These are phyloP conservation scores for Athalia circularis DNA, from an alignment of 2,888 invertebrate species.

Conservation along the genomic window DNA sequence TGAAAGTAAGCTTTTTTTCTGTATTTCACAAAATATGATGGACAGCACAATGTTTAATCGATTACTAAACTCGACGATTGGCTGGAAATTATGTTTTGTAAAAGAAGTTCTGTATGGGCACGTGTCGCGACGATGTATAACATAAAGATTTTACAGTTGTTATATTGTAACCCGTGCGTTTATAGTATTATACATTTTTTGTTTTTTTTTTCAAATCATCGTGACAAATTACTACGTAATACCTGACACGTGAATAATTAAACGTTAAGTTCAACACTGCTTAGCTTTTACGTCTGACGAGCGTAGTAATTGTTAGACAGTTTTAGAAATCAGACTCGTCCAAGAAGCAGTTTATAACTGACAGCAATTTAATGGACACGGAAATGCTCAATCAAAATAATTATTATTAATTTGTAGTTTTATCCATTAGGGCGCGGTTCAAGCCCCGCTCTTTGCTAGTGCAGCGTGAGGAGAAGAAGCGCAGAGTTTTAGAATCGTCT, in stretches of 20 bases:
- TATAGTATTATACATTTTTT: neutral
- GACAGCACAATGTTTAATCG: neutral
- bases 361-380: constrained; percentile 50
- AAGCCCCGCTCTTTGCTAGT: constrained; percentile 56
- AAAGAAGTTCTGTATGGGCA: neutral
- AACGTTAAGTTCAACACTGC: constrained; percentile 20
- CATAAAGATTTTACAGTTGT: neutral
- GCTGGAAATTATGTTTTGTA: neutral
- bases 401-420: constrained; percentile 58
- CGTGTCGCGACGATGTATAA: neutral
- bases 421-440: constrained; percentile 41
- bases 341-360: constrained; percentile 41
- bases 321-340: constrained; percentile 37
- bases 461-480: constrained; percentile 49
- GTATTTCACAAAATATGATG: neutral
- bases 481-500: constrained; percentile 49
- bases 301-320: constrained; percentile 40
- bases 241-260: constrained; percentile 38
- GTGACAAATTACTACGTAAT: constrained; percentile 20
- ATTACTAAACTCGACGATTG: neutral
- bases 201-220: neutral
- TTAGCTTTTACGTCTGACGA: constrained; percentile 32
- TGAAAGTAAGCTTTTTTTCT: neutral
- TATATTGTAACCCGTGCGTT: neutral
- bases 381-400: constrained; percentile 66